Conservation (phyloP, 2,113 vertebrate genomes). For the Colistium nudipinnis region DNA sequence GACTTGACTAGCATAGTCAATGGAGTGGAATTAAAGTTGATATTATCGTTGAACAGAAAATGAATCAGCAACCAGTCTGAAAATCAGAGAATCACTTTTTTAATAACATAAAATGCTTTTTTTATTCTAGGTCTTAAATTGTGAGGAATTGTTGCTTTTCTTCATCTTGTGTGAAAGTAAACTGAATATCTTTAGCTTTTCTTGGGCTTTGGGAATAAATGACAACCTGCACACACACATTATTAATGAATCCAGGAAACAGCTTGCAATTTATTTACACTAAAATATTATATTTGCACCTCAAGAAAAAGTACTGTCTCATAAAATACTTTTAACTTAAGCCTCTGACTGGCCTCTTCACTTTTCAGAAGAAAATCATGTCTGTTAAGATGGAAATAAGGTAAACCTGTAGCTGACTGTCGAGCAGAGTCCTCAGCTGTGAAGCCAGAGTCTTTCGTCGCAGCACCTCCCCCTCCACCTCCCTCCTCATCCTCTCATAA, state of each 20-base stretch:
- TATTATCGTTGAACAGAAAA: not conserved
- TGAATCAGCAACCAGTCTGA: not conserved
- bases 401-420: slow-evolving; percentile 77
- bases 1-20: not conserved
- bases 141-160: not conserved
- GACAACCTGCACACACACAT: no score
- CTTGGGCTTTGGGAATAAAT: not conserved
- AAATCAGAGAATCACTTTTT: not conserved
- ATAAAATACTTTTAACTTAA: no score
- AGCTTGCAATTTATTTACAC: not conserved
- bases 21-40: no score
- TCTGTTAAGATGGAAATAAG: not conserved
- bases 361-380: not conserved
- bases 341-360: not conserved
- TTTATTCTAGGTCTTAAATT: not conserved
- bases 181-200: not conserved
- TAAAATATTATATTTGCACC: not conserved
- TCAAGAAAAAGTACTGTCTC: not conserved
- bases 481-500: slow-evolving; percentile 63
- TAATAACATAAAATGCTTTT: not conserved
- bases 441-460: slow-evolving; percentile 77
- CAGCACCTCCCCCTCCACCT: slow-evolving; percentile 83
- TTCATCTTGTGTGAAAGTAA: no score
- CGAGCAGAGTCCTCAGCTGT: slow-evolving; percentile 77
- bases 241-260: not conserved